phyloP scores from a whole-genome alignment of 2,113 vertebrate genomes.

The Varanus komodoensis region DNA sequence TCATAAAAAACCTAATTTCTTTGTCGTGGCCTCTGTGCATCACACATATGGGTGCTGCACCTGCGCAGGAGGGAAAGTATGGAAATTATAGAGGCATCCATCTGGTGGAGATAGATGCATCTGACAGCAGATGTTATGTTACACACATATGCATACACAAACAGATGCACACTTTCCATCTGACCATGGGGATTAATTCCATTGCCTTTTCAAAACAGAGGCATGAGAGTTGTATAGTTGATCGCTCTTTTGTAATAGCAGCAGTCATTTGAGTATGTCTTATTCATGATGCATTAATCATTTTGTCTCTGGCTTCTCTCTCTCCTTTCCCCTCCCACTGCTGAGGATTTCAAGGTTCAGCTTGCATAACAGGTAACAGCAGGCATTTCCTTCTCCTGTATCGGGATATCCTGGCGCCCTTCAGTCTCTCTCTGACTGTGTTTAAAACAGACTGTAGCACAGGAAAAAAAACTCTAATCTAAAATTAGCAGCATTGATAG shows the following conservation, averaged over 20 bases:
- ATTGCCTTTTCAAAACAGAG: slow-evolving; percentile 10
- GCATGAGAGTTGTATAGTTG: not conserved
- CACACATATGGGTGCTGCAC: too few species aligned
- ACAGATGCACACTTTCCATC: not conserved
- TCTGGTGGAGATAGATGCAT: not conserved
- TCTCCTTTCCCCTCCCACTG: slow-evolving; percentile 62
- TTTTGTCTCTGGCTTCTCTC: slow-evolving; percentile 51
- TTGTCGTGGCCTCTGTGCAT: too few species aligned
- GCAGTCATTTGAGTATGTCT: slow-evolving; percentile 39
- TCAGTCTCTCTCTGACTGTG: slow-evolving; percentile 91
- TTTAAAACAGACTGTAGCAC: slow-evolving; percentile 83
- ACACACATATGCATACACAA: too few species aligned
- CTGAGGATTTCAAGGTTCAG: slow-evolving; percentile 79
- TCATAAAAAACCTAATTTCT: not conserved
- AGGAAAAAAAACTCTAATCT: slow-evolving; percentile 67
- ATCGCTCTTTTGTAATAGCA: not conserved
- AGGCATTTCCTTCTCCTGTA: slow-evolving; percentile 99
- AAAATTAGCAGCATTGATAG: slow-evolving; percentile 87
- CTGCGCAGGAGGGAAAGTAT: not conserved
- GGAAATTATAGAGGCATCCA: not conserved
- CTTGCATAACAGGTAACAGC: slow-evolving; percentile 99
- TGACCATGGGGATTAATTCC: not conserved
- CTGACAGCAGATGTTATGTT: not conserved
- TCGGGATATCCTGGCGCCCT: slow-evolving; percentile 99
- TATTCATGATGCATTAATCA: slow-evolving; percentile 54